Base-by-base conservation (phyloP, 2,113 vertebrate species). In the Tursiops truncatus region DNA sequence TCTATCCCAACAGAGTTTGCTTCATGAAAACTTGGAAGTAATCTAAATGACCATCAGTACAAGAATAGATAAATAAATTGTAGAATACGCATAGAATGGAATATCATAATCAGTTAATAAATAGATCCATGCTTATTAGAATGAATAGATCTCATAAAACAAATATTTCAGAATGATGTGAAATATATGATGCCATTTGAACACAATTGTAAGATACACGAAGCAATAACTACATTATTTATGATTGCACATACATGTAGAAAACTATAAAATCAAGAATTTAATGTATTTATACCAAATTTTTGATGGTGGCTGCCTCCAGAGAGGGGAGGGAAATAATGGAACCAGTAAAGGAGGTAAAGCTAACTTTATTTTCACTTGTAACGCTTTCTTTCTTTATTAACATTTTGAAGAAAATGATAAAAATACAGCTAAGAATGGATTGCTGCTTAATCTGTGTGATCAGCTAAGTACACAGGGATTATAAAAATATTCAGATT, bases 371-470 rank as follows among this genome's bases (percentile, higher is more conserved):
- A 58, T 28, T 80, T 74, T 77, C 74, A 58, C n/a, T 26, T 63
- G 31, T 6, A 33, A 44, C 36, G 58, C 50, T 70, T 36, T 58
- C 67, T 88, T 91, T 94, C 63, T 76, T 68, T 85, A 73, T 63
- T 82, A 94, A 73, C 31, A 60, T 53, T 97, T 94, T 96, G 67
- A 73, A 74, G 58, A 80, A 97, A 98, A 47, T 38, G 97, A 91
- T 80, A 77, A 83, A 96, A 96, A 96, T 94, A 98, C 58, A 73
- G 82, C 88, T 89, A 97, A 95, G 83, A 74, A 73, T 56, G 86
- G 73, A 91, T 85, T 83, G 86, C 28, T 89, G 38, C 87, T 96
- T 94, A 67, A 83, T 70, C 89, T 95, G 95, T 92, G n/a, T 47
- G 95, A 92, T 95, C 71, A 97, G 33, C 68, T 68, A 97, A 96